Evolutionary conservation across 2,888 invertebrate genomes (phyloP).

Genomic region (Nomada ruficornis): DNA sequence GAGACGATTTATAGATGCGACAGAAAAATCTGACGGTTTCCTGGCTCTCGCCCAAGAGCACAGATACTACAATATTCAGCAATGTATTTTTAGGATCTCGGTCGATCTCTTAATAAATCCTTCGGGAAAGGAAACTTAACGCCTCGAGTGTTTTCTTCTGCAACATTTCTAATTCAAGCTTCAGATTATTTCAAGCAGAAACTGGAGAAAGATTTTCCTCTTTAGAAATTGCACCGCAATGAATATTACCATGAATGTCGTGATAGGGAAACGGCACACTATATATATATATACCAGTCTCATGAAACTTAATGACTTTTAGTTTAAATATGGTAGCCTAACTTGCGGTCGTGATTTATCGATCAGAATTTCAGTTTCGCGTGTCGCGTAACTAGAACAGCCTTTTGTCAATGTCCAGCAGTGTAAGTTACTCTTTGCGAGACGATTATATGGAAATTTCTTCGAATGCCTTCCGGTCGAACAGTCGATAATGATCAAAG

Average conservation of each 20-base stretch:
- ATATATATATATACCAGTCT: neutral
- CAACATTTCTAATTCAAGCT: no score
- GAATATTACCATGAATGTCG: neutral
- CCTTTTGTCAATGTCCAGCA: conserved; percentile 41
- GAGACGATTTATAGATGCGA: neutral
- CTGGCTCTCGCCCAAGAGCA: conserved; percentile 51
- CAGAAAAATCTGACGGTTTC: conserved; percentile 38
- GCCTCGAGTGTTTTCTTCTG: neutral
- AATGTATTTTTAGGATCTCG: conserved; percentile 62
- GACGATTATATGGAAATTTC: conserved; percentile 38
- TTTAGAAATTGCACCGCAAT: neutral
- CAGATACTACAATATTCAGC: conserved; percentile 33
- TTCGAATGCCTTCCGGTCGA: no score
- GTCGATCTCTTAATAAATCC: conserved; percentile 49
- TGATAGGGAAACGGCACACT: neutral
- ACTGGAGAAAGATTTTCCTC: neutral
- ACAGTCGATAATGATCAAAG: no score
- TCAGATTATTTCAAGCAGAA: neutral
- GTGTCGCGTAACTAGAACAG: conserved; percentile 50
- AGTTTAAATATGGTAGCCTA: conserved; percentile 17
- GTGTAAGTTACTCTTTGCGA: conserved; percentile 10
- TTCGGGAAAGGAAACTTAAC: neutral
- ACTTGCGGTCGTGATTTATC: conserved; percentile 47
- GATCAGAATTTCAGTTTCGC: conserved; percentile 54
- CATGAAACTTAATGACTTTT: conserved; percentile 19